These are phyloP conservation scores for Gavia stellata DNA, from an alignment of 2,113 vertebrate species.

Conservation along the genomic window DNA sequence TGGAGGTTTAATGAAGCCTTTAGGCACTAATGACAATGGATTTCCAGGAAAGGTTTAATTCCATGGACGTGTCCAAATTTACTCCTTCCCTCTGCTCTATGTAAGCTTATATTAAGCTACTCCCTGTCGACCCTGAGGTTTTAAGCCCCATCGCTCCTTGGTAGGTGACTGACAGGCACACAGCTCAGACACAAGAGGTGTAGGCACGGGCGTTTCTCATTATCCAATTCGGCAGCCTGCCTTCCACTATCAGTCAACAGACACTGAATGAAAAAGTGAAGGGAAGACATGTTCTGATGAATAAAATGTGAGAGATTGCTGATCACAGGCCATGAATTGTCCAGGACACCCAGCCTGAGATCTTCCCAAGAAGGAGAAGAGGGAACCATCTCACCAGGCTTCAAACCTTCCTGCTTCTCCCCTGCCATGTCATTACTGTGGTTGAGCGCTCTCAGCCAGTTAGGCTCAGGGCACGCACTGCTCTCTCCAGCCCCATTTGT, in stretches of 20 bases:
- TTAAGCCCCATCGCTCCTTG: background rate
- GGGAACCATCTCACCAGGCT: background rate
- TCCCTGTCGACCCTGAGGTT: background rate
- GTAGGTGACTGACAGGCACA: background rate
- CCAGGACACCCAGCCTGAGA: background rate
- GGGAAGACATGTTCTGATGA: background rate
- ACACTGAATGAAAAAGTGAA: background rate
- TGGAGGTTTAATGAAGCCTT: constrained; percentile 11
- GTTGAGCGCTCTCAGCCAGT: background rate
- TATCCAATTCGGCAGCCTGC: background rate
- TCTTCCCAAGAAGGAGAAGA: background rate
- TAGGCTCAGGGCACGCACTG: accelerated
- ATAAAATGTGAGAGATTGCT: background rate
- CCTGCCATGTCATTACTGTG: background rate
- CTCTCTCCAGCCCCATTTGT: accelerated
- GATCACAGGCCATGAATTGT: background rate
- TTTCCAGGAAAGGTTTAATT: background rate
- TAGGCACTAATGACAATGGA: background rate
- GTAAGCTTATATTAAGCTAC: background rate
- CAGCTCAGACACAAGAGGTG: background rate
- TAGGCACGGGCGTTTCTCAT: background rate
- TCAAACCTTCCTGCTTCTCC: background rate
- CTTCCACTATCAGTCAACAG: background rate
- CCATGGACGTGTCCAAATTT: background rate
- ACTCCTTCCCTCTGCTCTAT: background rate